Conservation (phyloP, 2,113 vertebrate species). For the Nyctereutes procyonoides region DNA sequence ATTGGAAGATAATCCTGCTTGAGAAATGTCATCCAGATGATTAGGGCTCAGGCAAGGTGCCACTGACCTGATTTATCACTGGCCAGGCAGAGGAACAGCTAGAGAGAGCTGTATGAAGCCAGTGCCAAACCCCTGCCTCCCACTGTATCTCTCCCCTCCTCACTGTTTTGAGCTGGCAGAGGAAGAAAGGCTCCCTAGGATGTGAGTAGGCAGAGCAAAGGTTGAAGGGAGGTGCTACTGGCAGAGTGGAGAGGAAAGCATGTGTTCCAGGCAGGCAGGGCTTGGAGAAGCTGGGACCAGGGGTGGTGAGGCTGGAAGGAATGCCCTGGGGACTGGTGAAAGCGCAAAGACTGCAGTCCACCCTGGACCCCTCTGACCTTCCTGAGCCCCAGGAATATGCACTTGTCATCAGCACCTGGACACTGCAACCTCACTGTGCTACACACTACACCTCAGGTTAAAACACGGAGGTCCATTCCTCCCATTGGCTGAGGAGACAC, state of each 20-base stretch:
- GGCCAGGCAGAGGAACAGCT: background rate
- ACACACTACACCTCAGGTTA: background rate
- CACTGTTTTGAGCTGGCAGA: background rate
- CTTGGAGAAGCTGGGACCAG: background rate
- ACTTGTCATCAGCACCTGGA: background rate
- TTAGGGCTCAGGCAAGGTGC: background rate
- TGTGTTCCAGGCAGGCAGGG: background rate
- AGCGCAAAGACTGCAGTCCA: background rate
- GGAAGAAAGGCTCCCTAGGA: background rate
- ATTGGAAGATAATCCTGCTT: background rate
- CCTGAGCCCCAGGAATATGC: background rate
- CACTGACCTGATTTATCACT: background rate
- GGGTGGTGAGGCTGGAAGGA: background rate
- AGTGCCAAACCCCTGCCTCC: background rate
- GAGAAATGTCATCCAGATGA: background rate
- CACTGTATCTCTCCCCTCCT: background rate
- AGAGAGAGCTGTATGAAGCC: background rate
- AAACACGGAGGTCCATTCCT: background rate
- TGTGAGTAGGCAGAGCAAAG: fast-evolving
- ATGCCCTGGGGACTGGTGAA: background rate
- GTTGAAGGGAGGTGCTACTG: background rate
- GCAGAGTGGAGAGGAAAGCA: background rate
- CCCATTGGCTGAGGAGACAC: background rate
- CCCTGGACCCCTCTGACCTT: background rate
- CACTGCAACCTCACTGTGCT: background rate